phyloP scores from a whole-genome alignment of 2,888 invertebrate species.

The Conus canariensis region DNA sequence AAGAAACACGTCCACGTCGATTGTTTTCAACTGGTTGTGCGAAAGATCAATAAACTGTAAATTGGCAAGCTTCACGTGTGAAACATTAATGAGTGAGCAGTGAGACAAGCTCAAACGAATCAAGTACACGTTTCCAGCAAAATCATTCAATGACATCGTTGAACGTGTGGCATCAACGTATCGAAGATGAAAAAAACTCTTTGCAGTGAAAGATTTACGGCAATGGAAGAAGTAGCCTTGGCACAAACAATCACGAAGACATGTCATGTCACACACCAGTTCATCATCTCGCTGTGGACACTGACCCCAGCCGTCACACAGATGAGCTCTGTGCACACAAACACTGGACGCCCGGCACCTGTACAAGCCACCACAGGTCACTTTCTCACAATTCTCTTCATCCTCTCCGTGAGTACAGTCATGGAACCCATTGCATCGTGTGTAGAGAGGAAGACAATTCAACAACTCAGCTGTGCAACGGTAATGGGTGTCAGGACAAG shows the following conservation, averaged over 20 bases:
- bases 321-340: neutral
- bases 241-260: neutral
- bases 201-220: neutral
- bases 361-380: neutral
- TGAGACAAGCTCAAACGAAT: neutral
- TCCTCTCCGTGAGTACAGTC: neutral
- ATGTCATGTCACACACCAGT: neutral
- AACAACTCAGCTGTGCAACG: too few relatives aligned
- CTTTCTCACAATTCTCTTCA: neutral
- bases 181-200: neutral
- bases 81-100: neutral
- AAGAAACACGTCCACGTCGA: neutral
- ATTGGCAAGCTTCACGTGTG: neutral
- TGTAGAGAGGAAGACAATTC: too few relatives aligned
- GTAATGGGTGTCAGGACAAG: too few relatives aligned
- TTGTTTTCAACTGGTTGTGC: neutral
- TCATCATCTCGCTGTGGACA: conserved; percentile 21
- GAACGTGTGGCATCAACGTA: neutral
- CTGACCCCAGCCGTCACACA: conserved; percentile 24
- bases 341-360: neutral
- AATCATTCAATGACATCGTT: neutral
- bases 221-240: neutral
- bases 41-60: neutral
- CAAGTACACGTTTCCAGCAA: neutral
- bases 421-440: too few relatives aligned